These are phyloP conservation scores for Cynopterus sphinx DNA, from an alignment of 2,797 vertebrate genomes.

Conservation along the genomic window DNA sequence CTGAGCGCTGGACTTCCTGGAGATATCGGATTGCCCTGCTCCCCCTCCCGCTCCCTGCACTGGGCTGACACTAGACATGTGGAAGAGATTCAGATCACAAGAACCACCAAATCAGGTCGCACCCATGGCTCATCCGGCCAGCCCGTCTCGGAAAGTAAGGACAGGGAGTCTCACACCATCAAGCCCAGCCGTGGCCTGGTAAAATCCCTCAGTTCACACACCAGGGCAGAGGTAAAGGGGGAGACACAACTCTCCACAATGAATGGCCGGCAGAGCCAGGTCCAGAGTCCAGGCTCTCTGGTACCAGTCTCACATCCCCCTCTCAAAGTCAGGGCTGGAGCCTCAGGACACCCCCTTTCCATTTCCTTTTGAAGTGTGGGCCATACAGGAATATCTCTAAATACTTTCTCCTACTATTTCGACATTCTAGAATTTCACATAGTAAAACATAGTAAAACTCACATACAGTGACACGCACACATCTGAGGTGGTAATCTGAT, in stretches of 20 bases:
- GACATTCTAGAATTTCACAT: background rate
- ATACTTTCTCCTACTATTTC: background rate
- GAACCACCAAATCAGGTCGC: constrained; percentile 36
- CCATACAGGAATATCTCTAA: background rate
- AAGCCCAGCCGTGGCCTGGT: background rate
- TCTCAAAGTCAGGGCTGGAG: background rate
- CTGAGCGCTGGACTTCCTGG: constrained; percentile 80
- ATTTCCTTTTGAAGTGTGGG: background rate
- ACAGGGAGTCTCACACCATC: background rate
- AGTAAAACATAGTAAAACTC: background rate
- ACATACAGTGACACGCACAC: background rate
- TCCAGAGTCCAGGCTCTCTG: no score
- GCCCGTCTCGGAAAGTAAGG: background rate
- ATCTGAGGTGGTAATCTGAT: background rate
- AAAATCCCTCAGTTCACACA: background rate
- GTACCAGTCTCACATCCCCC: rapidly evolving
- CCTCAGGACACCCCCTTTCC: background rate
- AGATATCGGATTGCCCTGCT: constrained; percentile 69
- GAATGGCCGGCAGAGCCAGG: background rate
- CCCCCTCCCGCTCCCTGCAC: background rate
- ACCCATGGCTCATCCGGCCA: constrained; percentile 4
- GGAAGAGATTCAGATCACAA: constrained; percentile 81
- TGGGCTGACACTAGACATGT: constrained; percentile 76
- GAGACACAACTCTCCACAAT: background rate
- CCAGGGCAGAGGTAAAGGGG: background rate